Conservation (phyloP, 1,140 invertebrate genomes). For the Diabrotica virgifera region DNA sequence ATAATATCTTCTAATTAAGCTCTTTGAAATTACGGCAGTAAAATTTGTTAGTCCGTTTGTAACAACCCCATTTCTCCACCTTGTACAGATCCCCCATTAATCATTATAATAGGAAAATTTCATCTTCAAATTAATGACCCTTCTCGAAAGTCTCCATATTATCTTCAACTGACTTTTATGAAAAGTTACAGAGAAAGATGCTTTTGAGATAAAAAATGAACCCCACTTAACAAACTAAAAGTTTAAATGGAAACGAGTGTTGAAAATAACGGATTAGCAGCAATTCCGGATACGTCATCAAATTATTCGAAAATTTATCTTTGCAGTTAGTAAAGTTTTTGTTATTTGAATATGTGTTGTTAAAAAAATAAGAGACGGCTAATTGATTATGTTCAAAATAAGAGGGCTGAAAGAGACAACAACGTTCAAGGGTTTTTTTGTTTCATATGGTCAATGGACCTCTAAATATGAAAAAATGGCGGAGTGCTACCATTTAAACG, state of each 20-base stretch:
- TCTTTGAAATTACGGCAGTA: no score
- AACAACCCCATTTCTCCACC: not conserved
- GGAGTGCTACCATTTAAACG: no score
- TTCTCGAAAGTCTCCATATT: not conserved
- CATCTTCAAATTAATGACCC: not conserved
- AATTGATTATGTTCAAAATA: no score
- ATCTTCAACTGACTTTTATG: not conserved
- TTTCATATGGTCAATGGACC: no score
- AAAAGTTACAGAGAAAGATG: constrained; percentile 1
- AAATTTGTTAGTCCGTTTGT: not conserved
- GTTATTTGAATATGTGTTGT: no score
- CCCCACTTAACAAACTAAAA: not conserved
- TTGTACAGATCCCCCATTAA: not conserved
- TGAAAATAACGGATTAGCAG: not conserved
- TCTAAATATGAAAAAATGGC: no score
- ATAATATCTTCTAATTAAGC: no score
- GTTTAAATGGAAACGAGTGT: constrained; percentile 2
- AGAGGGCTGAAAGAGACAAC: no score
- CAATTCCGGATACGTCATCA: constrained; percentile 1
- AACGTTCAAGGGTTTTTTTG: no score
- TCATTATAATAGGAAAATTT: constrained; percentile 1
- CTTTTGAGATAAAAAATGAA: not conserved
- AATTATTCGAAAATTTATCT: not conserved
- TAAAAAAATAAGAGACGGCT: no score
- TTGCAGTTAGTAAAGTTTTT: no score